Conservation (phyloP, 2,888 invertebrate species). For the Hemicrepidius hirtus region DNA sequence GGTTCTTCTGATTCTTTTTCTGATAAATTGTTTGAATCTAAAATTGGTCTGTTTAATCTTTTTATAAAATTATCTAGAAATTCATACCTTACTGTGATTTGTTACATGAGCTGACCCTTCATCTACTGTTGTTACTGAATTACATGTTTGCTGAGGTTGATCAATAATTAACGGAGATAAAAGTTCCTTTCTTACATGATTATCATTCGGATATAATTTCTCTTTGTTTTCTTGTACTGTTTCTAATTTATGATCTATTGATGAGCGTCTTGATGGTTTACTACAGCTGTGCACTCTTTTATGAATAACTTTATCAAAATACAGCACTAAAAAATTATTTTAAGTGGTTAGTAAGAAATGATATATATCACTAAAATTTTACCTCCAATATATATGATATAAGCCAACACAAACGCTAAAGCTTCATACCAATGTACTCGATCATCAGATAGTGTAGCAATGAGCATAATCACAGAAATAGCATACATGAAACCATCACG, state of each 20-base stretch:
- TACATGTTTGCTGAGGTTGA: background rate
- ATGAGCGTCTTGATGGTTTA: background rate
- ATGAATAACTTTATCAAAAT: conserved; percentile 35
- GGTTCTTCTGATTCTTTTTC: background rate
- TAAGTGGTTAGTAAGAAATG: background rate
- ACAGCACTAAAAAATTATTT: conserved; percentile 33
- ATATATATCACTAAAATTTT: conserved; percentile 48
- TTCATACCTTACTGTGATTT: conserved; percentile 18
- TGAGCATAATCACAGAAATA: conserved; percentile 79
- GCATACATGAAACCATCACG: conserved; percentile 82
- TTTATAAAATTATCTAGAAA: background rate
- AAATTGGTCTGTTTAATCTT: background rate
- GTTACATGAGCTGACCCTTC: background rate
- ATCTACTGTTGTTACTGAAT: background rate
- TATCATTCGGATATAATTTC: background rate
- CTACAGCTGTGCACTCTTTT: conserved; percentile 10
- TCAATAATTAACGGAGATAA: too few relatives aligned
- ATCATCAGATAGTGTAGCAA: conserved; percentile 80
- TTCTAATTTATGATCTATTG: conserved; percentile 13
- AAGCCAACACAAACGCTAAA: conserved; percentile 79
- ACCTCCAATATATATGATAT: conserved; percentile 80
- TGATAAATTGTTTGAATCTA: background rate
- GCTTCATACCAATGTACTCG: conserved; percentile 85
- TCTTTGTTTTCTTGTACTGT: conserved; percentile 14
- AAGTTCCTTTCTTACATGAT: background rate